Conservation (phyloP, 1,140 invertebrate species). For the Scaptomyza hsui region DNA sequence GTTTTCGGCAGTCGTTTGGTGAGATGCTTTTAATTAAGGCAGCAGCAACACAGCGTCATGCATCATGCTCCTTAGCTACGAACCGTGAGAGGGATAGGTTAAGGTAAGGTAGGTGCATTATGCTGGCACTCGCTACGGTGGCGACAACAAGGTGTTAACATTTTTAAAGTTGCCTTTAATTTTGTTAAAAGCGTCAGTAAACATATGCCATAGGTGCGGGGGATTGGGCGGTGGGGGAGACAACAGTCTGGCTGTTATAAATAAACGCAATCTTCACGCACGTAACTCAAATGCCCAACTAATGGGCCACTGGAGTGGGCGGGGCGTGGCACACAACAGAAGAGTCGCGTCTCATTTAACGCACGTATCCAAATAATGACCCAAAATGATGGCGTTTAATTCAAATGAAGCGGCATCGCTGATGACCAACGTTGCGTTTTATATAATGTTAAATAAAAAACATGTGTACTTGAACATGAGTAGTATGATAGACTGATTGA, state of each 20-base stretch:
- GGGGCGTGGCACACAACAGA: slow-evolving; percentile 21
- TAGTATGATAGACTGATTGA: not conserved
- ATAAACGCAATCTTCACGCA: slow-evolving; percentile 80
- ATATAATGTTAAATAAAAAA: slow-evolving; percentile 41
- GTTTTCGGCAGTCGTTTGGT: slow-evolving; percentile 28
- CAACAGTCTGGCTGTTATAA: slow-evolving; percentile 59
- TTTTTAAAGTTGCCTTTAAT: slow-evolving; percentile 64
- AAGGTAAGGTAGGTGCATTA: slow-evolving; percentile 32
- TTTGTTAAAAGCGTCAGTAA: slow-evolving; percentile 53
- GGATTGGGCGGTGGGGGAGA: not conserved
- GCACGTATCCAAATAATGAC: slow-evolving; percentile 82
- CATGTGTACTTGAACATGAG: not conserved
- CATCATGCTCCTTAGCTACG: slow-evolving; percentile 11
- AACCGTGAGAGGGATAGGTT: not conserved
- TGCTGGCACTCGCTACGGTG: slow-evolving; percentile 31
- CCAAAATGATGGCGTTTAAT: slow-evolving; percentile 75
- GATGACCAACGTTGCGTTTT: slow-evolving; percentile 60
- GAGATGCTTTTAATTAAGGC: slow-evolving; percentile 73
- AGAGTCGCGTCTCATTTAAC: slow-evolving; percentile 78
- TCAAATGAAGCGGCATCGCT: slow-evolving; percentile 54
- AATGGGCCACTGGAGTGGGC: slow-evolving; percentile 33
- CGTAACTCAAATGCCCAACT: slow-evolving; percentile 73
- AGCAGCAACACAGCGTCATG: slow-evolving; percentile 47
- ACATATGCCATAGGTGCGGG: slow-evolving; percentile 27
- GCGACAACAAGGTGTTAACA: slow-evolving; percentile 63